Percentiles rank a stretch among this genome's conserved stretches.
Conservation (phyloP, 2,113 vertebrate species). For the Ranitomeya imitator region DNA sequence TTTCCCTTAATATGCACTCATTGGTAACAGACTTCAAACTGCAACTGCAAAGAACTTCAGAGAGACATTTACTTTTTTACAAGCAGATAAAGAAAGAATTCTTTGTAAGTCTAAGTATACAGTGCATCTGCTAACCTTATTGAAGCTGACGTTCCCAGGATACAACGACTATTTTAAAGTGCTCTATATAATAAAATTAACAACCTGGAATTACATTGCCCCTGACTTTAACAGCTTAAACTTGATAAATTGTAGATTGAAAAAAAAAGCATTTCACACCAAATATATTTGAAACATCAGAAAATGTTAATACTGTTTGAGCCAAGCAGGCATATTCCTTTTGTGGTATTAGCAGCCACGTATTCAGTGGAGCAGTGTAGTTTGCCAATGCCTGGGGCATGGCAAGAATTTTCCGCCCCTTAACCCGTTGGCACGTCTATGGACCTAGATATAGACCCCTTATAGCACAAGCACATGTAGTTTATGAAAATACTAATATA, state of each 20-base stretch:
- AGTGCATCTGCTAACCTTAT: constrained; percentile 46
- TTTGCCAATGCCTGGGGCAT: no score
- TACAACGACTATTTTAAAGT: constrained; percentile 39
- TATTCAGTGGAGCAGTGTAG: no score
- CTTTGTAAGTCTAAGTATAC: constrained; percentile 31
- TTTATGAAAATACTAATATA: no score
- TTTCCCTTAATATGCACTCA: constrained; percentile 29
- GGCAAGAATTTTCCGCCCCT: no score
- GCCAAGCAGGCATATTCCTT: neutral
- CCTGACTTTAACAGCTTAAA: neutral
- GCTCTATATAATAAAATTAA: constrained; percentile 44
- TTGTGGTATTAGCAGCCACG: neutral
- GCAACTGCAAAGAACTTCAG: constrained; percentile 40
- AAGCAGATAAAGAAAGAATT: constrained; percentile 43
- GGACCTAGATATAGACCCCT: no score
- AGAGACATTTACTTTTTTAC: constrained; percentile 44
- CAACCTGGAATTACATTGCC: constrained; percentile 41
- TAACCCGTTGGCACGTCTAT: no score
- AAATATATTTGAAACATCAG: neutral
- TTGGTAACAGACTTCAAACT: constrained; percentile 44
- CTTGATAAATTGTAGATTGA: constrained; percentile 45
- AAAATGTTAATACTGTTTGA: neutral
- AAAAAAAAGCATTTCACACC: neutral
- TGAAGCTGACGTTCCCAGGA: constrained; percentile 49
- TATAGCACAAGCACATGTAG: no score